Percentiles rank a stretch among this genome's conserved stretches.
phyloP scores from a whole-genome alignment of 2,797 vertebrate genomes.

The Rallus crepitans region DNA sequence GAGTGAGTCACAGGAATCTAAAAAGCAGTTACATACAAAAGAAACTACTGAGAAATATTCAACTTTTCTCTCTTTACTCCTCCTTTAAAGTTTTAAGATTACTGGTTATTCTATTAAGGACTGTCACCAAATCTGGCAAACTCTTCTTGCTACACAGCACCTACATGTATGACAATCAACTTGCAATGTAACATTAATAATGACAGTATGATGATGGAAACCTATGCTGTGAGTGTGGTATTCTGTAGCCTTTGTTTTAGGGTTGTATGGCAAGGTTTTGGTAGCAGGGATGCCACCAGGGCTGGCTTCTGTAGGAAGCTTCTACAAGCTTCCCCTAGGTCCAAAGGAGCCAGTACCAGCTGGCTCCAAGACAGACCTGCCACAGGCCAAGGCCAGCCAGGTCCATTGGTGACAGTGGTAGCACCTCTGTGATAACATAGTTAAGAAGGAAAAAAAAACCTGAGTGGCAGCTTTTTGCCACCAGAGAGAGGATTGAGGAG shows the following conservation, averaged over 20 bases:
- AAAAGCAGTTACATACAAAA: background rate
- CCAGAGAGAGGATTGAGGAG: too few species aligned
- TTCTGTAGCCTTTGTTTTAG: background rate
- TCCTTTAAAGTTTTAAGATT: background rate
- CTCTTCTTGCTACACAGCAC: accelerated
- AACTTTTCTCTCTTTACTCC: background rate
- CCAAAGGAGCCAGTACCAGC: too few species aligned
- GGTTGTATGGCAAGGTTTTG: too few species aligned
- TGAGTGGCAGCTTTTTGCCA: too few species aligned
- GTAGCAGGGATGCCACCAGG: too few species aligned
- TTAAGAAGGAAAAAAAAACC: too few species aligned
- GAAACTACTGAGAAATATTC: background rate
- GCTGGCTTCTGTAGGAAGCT: too few species aligned
- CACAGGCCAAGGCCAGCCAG: too few species aligned
- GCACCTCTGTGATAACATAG: too few species aligned
- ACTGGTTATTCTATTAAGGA: background rate
- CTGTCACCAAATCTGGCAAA: background rate
- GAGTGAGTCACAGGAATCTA: background rate
- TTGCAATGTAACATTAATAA: background rate
- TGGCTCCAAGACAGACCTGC: too few species aligned
- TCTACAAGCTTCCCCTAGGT: too few species aligned
- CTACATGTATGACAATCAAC: background rate
- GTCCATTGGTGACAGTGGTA: too few species aligned
- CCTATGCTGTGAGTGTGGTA: background rate
- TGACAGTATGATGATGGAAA: background rate